Evolutionary conservation across 2,797 vertebrate species (phyloP), one percentile per base, ranked within the genome.

Genomic region (Pseudomugil tenellus): DNA sequence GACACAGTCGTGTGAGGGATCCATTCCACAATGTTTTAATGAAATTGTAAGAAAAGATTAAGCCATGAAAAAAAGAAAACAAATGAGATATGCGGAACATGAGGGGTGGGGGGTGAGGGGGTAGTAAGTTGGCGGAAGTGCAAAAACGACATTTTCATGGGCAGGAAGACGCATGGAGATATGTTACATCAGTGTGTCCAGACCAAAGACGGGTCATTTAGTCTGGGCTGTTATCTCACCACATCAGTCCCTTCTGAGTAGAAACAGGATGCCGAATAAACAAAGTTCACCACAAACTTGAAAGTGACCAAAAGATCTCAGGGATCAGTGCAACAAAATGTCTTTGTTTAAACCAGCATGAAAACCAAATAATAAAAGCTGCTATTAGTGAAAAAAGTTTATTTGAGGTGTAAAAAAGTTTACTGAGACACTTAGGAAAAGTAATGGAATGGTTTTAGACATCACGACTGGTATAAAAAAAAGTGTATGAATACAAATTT

Each of bases 141-240:
- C 28, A 61, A 19, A 53, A 53, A 51, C 56, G 17, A 49, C 39
- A 70, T 66, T 74, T 66, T 54, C 19, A 68, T 23, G 52, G 34
- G 29, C 67, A 72, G 78, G 78, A 85, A 80, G 67, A 69, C 46
- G 13, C 23, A 17, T 3, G 0, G 32, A 79, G 77, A 87, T 87
- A 80, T 60, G 76, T 72, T 72, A 31, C 81, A 88, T 90, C 86
- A 60, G 72, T 62, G 62, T 76, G 79, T 82, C 73, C 81, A 74
- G 81, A 83, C 86, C 58, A 32, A 77, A 78, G 77, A 84, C 77
- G 58, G 73, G 48, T 84, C 52, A 84, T 89, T 88, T 87, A 87
- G 87, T 89, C 87, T 89, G 80, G 52, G 76, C 63, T 29, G 41
- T 79, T 91, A 92, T 92, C 90, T 67, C 21, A 0, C 6, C 34